Evolutionary conservation across 2,888 invertebrate species (phyloP).

Genomic region (Metellina segmentata): DNA sequence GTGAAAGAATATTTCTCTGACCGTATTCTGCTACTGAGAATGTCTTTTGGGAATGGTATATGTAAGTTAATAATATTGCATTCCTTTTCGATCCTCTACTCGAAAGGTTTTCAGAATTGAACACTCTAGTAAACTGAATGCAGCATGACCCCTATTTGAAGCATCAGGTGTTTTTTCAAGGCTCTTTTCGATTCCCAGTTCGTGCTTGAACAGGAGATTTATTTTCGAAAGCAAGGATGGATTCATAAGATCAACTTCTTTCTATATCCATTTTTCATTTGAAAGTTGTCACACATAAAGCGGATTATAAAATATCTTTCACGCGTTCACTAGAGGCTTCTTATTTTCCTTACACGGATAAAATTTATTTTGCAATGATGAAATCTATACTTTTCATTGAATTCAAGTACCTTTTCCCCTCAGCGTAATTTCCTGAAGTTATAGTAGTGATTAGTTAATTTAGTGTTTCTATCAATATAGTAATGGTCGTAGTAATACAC

Average conservation of each 20-base stretch:
- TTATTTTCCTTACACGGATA: neutral
- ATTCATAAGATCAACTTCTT: neutral
- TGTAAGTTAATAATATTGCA: neutral
- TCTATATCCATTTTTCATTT: neutral
- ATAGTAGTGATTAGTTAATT: no score
- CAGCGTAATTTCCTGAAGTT: no score
- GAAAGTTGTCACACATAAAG: neutral
- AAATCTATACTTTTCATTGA: no score
- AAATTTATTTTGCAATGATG: no score
- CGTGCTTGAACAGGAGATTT: neutral
- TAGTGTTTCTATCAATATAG: no score
- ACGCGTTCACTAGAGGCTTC: neutral
- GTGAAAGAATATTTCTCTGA: neutral
- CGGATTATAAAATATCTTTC: neutral
- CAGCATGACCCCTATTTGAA: neutral
- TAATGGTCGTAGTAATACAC: no score
- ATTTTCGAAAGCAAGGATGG: neutral
- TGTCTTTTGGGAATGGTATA: neutral
- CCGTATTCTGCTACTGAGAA: neutral
- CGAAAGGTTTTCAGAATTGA: neutral
- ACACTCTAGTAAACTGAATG: neutral
- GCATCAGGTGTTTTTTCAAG: neutral
- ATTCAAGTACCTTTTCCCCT: no score
- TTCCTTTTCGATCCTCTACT: neutral
- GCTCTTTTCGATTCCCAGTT: neutral